Percentiles rank a stretch among this genome's conserved stretches.
Evolutionary conservation across 2,888 invertebrate species (phyloP).

Genomic region (Drosophila eohydei): DNA sequence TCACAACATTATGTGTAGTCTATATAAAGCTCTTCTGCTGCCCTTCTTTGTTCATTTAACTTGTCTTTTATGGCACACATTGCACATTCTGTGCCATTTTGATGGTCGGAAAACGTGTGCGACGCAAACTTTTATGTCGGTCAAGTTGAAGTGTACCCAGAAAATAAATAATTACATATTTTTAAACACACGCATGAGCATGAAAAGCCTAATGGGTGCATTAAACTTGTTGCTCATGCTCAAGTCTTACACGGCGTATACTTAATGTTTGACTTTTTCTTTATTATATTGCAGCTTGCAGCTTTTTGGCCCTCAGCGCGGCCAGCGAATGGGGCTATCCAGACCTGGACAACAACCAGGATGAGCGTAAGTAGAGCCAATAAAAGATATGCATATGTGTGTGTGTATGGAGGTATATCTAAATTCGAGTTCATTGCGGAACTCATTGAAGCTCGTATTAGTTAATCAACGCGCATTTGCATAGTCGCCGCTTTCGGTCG

Average conservation of each 20-base stretch:
- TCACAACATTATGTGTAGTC: conserved; percentile 46
- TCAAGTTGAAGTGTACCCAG: conserved; percentile 61
- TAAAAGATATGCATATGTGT: conserved; percentile 30
- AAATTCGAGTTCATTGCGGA: conserved; percentile 18
- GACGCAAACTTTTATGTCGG: conserved; percentile 40
- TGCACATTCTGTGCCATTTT: conserved; percentile 35
- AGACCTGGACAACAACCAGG: conserved; percentile 78
- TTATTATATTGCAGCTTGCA: conserved; percentile 58
- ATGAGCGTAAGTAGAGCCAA: conserved; percentile 75
- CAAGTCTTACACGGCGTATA: conserved; percentile 28
- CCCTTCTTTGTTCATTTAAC: conserved; percentile 7
- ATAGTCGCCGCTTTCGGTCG: conserved; percentile 27
- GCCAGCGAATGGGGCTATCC: conserved; percentile 82
- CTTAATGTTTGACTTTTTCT: conserved; percentile 2
- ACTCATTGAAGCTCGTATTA: conserved; percentile 61
- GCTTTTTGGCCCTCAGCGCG: conserved; percentile 44
- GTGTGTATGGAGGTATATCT: neutral
- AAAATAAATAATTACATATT: conserved; percentile 28
- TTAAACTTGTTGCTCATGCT: conserved; percentile 29
- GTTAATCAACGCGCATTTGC: conserved; percentile 66
- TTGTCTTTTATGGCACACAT: conserved; percentile 31
- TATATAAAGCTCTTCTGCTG: conserved; percentile 6
- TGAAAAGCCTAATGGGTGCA: conserved; percentile 30
- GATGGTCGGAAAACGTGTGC: conserved; percentile 34
- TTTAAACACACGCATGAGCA: neutral